Conservation (phyloP, 2,797 vertebrate genomes). For the Phrynocephalus guinanensis region DNA sequence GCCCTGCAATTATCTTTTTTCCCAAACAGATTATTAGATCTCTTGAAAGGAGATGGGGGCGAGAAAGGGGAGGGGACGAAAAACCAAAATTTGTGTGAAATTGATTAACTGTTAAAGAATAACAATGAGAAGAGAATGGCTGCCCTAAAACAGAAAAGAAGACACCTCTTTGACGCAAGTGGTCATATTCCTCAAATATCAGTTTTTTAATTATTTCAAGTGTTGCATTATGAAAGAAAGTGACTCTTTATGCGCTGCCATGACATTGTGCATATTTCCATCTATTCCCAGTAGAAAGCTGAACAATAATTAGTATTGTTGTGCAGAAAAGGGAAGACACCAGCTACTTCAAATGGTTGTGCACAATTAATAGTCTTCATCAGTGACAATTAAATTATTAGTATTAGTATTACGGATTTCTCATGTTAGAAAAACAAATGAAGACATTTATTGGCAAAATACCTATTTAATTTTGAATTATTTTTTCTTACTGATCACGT, state of each 20-base stretch:
- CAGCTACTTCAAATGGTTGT: not conserved
- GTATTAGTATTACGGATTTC: not conserved
- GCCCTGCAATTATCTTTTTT: conserved; percentile 69
- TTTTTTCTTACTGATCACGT: not conserved
- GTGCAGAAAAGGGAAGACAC: conserved; percentile 33
- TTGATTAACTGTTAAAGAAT: conserved; percentile 69
- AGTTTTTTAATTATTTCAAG: conserved; percentile 44
- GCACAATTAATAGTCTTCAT: not conserved
- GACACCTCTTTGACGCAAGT: conserved; percentile 36
- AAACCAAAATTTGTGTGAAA: conserved; percentile 70
- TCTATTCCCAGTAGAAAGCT: conserved; percentile 50
- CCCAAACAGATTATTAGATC: conserved; percentile 73
- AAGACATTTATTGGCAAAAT: conserved; percentile 3
- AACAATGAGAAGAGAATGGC: conserved; percentile 62
- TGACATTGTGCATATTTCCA: conserved; percentile 35
- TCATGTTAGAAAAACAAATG: not conserved
- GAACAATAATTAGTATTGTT: conserved; percentile 42
- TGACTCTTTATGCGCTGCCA: conserved; percentile 50
- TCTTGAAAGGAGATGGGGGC: conserved; percentile 66
- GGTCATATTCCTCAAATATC: conserved; percentile 50
- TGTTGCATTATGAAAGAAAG: conserved; percentile 35
- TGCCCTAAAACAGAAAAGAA: conserved; percentile 40
- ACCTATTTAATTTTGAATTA: not conserved
- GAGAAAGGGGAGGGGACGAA: conserved; percentile 50
- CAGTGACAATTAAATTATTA: not conserved